Base-by-base conservation (phyloP, 2,888 invertebrate species). In the Plusia festucae region DNA sequence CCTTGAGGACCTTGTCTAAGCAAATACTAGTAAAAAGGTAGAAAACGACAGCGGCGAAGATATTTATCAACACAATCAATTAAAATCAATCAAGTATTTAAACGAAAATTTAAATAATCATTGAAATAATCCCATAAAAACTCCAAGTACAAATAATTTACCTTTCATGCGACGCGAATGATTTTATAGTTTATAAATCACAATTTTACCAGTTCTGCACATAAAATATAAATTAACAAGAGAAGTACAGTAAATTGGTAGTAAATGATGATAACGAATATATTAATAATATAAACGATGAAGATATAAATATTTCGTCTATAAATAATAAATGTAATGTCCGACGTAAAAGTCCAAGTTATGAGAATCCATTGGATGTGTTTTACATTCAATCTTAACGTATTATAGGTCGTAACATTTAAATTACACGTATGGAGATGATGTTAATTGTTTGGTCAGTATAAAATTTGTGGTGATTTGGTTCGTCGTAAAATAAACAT, bases 321-420 rank as follows among this genome's bases (percentile, higher is more conserved):
- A 85, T 82, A 82, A 85, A 85, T 82, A 83, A 85, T 82, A 68
- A 60, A 56, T 80, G 79, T 80, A 80, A 84, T 72, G 77, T 83
- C 24, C 62, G 22, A 40, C 13, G 82, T 90, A 88, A 90, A 90
- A 78, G 88, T 89, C 87, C 68, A 71, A 73, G 82, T 78, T 83
- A 85, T 81, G 77, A 76, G 69, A 70, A 76, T 65, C 73, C 82
- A 83, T 77, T 74, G 78, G 78, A 78, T 73, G 70, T 70, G 79
- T 77, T 74, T 84, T 76, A 81, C 81, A 84, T 88, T 85, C 84
- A 87, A 86, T 87, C 83, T 59, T 53, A 59, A 65, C 27, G 69
- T 63, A 66, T 76, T 80, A 67, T 80, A 51, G 54, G 62, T 55
- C 74, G 60, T 76, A 78, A 72, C 55, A 62, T 75, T 69, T 71